Evolutionary conservation across 2,888 invertebrate species (phyloP).

Genomic region (Tiliacea citrago): DNA sequence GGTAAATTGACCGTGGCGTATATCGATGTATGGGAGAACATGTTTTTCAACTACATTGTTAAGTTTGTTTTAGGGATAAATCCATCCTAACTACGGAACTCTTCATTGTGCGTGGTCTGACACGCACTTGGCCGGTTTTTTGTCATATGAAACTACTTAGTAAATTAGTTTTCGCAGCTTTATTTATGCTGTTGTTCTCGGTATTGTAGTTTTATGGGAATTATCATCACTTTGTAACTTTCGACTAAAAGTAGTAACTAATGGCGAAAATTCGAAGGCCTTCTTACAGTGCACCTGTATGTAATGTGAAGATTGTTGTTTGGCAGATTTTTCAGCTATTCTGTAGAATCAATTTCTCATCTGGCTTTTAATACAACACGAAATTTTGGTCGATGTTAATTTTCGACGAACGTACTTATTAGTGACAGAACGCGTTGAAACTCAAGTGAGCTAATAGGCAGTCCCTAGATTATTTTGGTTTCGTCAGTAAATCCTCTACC

Average conservation of each 20-base stretch:
- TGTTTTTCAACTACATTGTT: too few species aligned
- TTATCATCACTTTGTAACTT: not conserved
- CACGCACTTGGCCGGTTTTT: too few species aligned
- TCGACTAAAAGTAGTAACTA: not conserved
- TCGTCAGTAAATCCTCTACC: not conserved
- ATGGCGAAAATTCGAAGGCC: not conserved
- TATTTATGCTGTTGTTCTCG: conserved; percentile 12
- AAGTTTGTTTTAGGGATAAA: too few species aligned
- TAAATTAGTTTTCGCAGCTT: conserved; percentile 40
- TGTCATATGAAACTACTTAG: conserved; percentile 23
- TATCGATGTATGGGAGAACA: too few species aligned
- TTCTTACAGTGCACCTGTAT: not conserved
- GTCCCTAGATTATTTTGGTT: not conserved
- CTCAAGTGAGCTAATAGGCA: not conserved
- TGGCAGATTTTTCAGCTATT: not conserved
- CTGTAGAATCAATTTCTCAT: not conserved
- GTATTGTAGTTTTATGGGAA: not conserved
- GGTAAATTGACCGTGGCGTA: too few species aligned
- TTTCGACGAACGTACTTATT: not conserved
- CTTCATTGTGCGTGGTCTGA: too few species aligned
- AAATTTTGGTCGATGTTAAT: not conserved
- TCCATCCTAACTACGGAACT: too few species aligned
- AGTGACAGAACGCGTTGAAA: not conserved
- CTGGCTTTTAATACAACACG: not conserved
- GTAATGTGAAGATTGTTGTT: too few species aligned